Evolutionary conservation across 92 coral and sea anemone genomes (phyloP), one percentile per base, ranked within the genome.

Genomic region (Virgularia gustaviana): DNA sequence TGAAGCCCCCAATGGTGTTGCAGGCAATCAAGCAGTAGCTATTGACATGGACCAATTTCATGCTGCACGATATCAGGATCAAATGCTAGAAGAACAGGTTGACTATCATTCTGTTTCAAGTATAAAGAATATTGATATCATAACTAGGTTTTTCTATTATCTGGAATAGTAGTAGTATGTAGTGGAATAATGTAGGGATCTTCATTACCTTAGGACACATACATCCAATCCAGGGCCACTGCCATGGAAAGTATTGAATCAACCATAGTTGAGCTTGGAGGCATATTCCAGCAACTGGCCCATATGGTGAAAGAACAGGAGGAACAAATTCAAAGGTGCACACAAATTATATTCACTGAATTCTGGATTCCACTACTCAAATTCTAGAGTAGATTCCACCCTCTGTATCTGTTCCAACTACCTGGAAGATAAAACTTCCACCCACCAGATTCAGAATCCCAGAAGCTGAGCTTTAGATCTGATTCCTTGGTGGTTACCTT

Each of bases 241-340:
- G 96, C 98, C 38, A 92, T 92, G 96, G 96, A 92, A 57, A 92
- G 90, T 70, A 92, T 92, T 24, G 98, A 92, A 73, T 92, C 98
- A 2, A 92, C 98, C 6, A 92, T 92, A 27, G 98, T 92, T 19
- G 98, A 92, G 60, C 87, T 92, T 25, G 98, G 98, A 36, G 83
- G 88, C 25, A 92, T 92, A 70, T 92, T 92, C 78, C 79, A 85
- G 37, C 96, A 92, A 56, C 82, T 92, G 39, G 98, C 98, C 2
- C 85, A 92, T 83, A 92, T 92, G 98, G 98, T 92, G 12, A 89
- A 92, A 72, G 96, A 89, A 78, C 96, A 92, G 55, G 98, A 89
- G 57, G 96, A 89, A 63, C 95, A 90, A 52, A 92, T 92, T 67
- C 83, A 92, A 71, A 86, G 96, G 98, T 89, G n/a, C n/a, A n/a